These are phyloP conservation scores for Falco biarmicus DNA, from an alignment of 2,797 vertebrate species.

Conservation along the genomic window DNA sequence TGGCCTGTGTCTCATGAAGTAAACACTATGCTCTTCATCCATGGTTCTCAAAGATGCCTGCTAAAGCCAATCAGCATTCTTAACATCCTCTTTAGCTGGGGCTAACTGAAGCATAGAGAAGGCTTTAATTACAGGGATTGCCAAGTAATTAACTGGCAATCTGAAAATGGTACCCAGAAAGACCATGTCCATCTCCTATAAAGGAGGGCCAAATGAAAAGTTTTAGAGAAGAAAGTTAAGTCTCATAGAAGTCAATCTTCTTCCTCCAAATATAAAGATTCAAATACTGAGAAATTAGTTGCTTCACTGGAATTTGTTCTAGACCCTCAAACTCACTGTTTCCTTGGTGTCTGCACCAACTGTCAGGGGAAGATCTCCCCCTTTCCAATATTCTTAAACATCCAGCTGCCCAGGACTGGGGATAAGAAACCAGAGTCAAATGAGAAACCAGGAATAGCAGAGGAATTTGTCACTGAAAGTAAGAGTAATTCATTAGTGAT, in stretches of 20 bases:
- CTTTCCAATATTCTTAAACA: background rate
- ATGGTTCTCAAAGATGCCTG: background rate
- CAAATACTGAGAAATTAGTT: background rate
- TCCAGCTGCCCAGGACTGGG: background rate
- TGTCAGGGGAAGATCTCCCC: background rate
- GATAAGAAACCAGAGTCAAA: background rate
- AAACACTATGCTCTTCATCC: background rate
- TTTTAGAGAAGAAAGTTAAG: background rate
- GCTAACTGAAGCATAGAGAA: background rate
- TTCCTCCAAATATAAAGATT: background rate
- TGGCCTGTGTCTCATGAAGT: accelerated
- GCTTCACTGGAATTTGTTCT: background rate
- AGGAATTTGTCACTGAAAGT: background rate
- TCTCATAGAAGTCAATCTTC: background rate
- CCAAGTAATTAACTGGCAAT: background rate
- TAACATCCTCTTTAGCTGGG: background rate
- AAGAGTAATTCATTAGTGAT: background rate
- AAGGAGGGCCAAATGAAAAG: background rate
- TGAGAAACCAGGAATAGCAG: background rate
- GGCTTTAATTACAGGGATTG: background rate
- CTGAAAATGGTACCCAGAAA: background rate
- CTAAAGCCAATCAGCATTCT: background rate
- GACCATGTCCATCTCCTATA: background rate
- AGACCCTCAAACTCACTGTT: background rate
- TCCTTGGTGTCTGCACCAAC: background rate